Percentiles rank a stretch among this genome's conserved stretches.
phyloP scores from a whole-genome alignment of 2,888 invertebrate genomes.

The Drosophila planitibia region DNA sequence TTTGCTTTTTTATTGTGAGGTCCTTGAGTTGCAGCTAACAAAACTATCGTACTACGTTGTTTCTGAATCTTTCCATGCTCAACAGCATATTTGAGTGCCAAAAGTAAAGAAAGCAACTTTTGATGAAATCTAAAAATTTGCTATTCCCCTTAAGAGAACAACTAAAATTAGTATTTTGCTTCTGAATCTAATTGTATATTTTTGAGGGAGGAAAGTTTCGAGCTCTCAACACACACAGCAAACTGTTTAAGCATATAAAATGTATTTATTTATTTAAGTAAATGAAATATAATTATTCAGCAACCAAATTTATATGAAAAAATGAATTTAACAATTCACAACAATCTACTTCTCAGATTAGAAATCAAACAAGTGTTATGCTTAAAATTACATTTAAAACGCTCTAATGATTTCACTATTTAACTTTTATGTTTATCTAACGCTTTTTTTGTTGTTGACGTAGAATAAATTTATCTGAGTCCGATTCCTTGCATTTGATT shows the following conservation, averaged over 20 bases:
- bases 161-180: neutral
- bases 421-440: neutral
- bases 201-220: neutral
- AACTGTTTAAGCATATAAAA: neutral
- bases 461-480: neutral
- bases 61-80: conserved; percentile 8
- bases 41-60: conserved; percentile 14
- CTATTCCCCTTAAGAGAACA: neutral
- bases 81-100: conserved; percentile 13
- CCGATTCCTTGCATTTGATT: neutral
- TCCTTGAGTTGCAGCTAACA: conserved; percentile 25
- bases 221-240: neutral
- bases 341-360: neutral
- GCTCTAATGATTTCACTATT: neutral
- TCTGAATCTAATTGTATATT: neutral
- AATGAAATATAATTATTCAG: neutral
- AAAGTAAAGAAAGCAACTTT: conserved; percentile 3
- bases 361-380: neutral
- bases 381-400: neutral
- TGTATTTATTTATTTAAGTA: neutral
- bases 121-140: neutral
- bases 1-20: conserved; percentile 22
- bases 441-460: neutral
- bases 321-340: neutral
- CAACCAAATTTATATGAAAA: neutral